Evolutionary conservation across 2,113 vertebrate species (phyloP), one percentile per base, ranked within the genome.

Genomic region (Polypterus senegalus): DNA sequence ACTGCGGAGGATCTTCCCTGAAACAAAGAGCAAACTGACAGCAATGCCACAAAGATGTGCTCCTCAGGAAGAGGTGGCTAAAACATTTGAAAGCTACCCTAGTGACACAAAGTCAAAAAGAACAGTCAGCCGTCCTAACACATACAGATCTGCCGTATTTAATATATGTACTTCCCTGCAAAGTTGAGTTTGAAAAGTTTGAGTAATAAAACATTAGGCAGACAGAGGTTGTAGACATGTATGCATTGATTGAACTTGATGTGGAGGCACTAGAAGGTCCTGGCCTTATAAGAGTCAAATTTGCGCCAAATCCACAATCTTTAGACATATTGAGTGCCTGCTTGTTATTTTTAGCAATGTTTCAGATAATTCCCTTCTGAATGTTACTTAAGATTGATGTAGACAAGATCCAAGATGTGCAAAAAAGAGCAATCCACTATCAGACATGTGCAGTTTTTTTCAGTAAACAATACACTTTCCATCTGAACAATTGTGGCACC

Each of bases 21-120:
- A 82, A 88, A 84, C 83, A 76, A 85, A 86, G 84, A 79, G 79
- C 84, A 80, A 86, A 86, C 86, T 92, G 92, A 96, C 94, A 94
- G 86, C 78, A 83, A 84, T 91, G 92, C 88, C 90, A 94, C 85
- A 90, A 83, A 73, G 86, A 93, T 94, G 86, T 88, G 82, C 82
- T 83, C 80, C 81, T 91, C 83, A 83, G 76, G 86, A 85, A 82
- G 76, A 81, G 78, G 78, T 70, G 76, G 81, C 79, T 84, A 82
- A 86, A 89, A 88, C 80, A 88, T 88, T 85, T 88, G 89, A 87
- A 85, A 89, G 89, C 84, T 81, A 80, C 82, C 79, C 73, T 76
- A 85, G 73, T 72, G 84, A 86, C 88, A 85, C 69, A 77, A 74
- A 82, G 76, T 86, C 76, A 89, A 88, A 91, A 91, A 84, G 88